phyloP scores from a whole-genome alignment of 2,888 invertebrate genomes.

The Trichopria drosophilae region DNA sequence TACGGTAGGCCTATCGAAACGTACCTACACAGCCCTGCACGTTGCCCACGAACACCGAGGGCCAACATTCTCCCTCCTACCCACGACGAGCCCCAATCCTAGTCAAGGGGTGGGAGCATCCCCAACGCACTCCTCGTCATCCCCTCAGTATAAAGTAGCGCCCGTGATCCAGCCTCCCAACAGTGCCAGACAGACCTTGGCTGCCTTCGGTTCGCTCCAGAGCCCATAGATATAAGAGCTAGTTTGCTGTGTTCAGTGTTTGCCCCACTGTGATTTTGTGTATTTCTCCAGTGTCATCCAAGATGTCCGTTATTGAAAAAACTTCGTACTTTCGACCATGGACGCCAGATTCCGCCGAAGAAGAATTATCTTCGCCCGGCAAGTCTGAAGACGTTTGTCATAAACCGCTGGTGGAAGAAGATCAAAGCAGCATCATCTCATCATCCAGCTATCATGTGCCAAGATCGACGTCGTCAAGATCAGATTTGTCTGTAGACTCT shows the following conservation, averaged over 20 bases:
- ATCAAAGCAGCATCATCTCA: too few relatives aligned
- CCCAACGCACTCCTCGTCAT: constrained; percentile 11
- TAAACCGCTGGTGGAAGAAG: too few relatives aligned
- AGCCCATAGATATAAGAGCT: not conserved
- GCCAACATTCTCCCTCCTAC: too few relatives aligned
- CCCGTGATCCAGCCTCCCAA: constrained; percentile 14
- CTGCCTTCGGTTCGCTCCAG: not conserved
- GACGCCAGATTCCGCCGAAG: constrained; percentile 29
- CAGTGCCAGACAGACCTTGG: constrained; percentile 22
- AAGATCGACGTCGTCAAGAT: too few relatives aligned
- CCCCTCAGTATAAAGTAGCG: constrained; percentile 35
- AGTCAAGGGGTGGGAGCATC: constrained; percentile 39
- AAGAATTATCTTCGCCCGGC: too few relatives aligned
- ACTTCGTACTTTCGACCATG: constrained; percentile 46
- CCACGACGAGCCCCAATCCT: constrained; percentile 49
- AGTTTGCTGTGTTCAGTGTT: not conserved
- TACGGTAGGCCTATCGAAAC: too few relatives aligned
- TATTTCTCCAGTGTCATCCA: too few relatives aligned
- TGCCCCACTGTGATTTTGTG: not conserved
- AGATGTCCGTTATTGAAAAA: constrained; percentile 32
- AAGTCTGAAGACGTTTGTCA: too few relatives aligned
- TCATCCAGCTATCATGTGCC: too few relatives aligned
- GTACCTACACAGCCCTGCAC: too few relatives aligned
- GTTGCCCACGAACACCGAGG: too few relatives aligned
- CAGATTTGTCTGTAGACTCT: too few relatives aligned